Conservation (phyloP, 2,888 invertebrate species). For the Epinotia demarniana region DNA sequence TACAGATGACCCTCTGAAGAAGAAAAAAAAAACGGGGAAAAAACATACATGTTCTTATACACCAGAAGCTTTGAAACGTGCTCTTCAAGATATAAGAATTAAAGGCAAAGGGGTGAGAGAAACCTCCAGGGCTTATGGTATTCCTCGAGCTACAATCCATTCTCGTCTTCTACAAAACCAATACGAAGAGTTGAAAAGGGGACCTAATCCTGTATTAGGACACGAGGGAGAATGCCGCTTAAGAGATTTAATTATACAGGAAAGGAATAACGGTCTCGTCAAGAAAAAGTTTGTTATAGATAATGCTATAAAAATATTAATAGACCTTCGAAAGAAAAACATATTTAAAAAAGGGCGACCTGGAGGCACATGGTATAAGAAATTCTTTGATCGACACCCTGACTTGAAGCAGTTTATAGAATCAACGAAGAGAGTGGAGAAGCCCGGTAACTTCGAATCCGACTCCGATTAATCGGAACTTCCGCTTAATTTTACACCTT, state of each 20-base stretch:
- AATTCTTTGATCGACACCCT: constrained; percentile 5
- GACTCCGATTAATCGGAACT: neutral
- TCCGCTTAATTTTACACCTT: neutral
- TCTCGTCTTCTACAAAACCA: neutral
- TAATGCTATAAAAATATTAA: neutral
- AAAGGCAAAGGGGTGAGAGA: neutral
- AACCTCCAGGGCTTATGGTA: constrained; percentile 3
- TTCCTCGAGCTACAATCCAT: neutral
- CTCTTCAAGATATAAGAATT: constrained; percentile 20
- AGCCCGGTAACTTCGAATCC: neutral
- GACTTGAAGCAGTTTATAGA: neutral
- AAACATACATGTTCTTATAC: neutral
- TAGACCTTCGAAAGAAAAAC: constrained; percentile 10
- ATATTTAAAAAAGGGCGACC: constrained; percentile 14
- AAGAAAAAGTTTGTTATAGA: neutral
- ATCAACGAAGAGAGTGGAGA: neutral
- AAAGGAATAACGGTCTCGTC: neutral
- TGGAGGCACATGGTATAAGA: neutral
- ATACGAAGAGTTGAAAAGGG: constrained; percentile 6
- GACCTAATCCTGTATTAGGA: constrained; percentile 14
- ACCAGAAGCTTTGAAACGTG: constrained; percentile 8
- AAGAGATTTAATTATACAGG: constrained; percentile 10
- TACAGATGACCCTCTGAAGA: neutral
- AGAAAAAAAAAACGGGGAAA: neutral
- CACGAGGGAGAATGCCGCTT: constrained; percentile 7